Base-by-base conservation (phyloP, 35 echinoderm and acorn worm genomes). In the Acanthaster planci region DNA sequence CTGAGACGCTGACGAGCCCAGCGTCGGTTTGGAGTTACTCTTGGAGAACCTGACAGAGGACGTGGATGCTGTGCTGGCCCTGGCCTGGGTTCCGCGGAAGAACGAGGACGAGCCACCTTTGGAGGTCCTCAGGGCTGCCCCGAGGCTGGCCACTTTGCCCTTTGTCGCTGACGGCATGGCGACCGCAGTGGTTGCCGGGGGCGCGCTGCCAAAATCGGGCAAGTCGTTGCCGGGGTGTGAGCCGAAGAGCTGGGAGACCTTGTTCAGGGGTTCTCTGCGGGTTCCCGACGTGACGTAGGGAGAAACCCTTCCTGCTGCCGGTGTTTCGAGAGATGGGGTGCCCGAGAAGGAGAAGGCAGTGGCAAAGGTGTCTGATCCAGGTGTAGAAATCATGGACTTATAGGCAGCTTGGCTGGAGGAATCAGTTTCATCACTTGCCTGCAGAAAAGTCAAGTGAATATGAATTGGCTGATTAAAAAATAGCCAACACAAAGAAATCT, bases 401-500 rank as follows among this genome's bases (percentile, higher is more conserved):
- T 31, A 72, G 34, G 64, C 64, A 0, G 64, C 64, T 72, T 72
- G 64, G 34, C 64, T 72, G 64, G 64, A 26, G 2, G 64, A 72
- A 34, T 72, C 64, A 9, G 64, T 72, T 72, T 72, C 64, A 7
- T 72, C 64, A 72, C 64, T 72, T 72, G 64, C 64, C 64, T 72
- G 64, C 14, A 72, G 14, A 9, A 14, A 23, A 47, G 12, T 12
- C 4, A 47, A 12, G 12, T 12, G 4, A 47, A 47, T 6, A 47
- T 6, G 12, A 6, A 47, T 47, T 47, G 12, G 12, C n/a, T n/a
- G n/a, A n/a, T n/a, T n/a, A n/a, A n/a, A n/a, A n/a, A n/a, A n/a
- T n/a, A n/a, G n/a, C n/a, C n/a, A n/a, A n/a, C n/a, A n/a, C n/a
- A n/a, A n/a, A n/a, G n/a, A n/a, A n/a, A n/a, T n/a, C n/a, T n/a